phyloP scores from a whole-genome alignment of 2,113 vertebrate genomes.

The Chionis minor region DNA sequence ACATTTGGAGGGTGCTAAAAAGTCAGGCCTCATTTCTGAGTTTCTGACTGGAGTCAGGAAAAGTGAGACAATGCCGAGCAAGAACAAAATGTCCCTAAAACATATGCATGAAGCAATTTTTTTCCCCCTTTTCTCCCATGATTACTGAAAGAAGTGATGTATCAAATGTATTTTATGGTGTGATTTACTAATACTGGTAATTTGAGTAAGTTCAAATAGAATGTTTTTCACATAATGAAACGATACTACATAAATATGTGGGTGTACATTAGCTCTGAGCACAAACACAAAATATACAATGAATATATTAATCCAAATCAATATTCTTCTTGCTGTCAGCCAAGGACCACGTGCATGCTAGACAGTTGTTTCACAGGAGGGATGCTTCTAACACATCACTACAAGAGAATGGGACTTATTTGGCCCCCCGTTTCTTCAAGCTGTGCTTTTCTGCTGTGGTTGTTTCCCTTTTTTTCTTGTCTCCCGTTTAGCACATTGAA shows the following conservation, averaged over 20 bases:
- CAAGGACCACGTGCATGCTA: neutral
- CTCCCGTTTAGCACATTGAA: neutral
- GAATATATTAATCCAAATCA: neutral
- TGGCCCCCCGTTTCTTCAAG: neutral
- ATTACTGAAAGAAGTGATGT: neutral
- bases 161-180: neutral
- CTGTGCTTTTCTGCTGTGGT: neutral
- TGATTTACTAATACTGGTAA: neutral
- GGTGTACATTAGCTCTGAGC: neutral
- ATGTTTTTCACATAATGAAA: neutral
- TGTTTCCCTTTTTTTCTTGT: neutral
- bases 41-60: neutral
- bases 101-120: neutral
- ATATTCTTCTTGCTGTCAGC: neutral
- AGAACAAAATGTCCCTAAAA: constrained; percentile 43
- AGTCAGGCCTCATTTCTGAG: neutral
- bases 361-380: neutral
- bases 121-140: neutral
- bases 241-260: neutral
- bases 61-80: constrained; percentile 15
- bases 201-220: neutral
- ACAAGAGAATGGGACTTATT: neutral
- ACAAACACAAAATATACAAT: neutral
- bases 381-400: neutral
- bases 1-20: constrained; percentile 44